Percentiles rank a stretch among this genome's conserved stretches.
Evolutionary conservation across 2,888 invertebrate genomes (phyloP).

Genomic region (Leptinotarsa haldemani): DNA sequence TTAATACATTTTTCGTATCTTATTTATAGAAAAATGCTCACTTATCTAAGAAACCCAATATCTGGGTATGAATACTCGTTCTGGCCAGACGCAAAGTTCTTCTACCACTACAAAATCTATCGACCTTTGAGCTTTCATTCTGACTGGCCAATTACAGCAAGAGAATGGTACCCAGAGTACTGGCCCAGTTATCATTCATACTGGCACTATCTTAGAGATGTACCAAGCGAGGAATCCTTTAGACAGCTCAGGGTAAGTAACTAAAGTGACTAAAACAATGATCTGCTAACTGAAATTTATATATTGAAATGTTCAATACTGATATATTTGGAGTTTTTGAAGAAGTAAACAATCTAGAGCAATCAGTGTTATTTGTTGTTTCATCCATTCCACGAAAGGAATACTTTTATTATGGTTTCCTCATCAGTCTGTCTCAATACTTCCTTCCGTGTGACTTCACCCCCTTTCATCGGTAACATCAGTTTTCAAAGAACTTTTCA

Average conservation of each 20-base stretch:
- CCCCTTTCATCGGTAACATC: too few species aligned
- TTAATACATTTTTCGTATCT: too few species aligned
- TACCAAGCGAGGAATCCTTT: slow-evolving; percentile 50
- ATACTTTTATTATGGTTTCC: too few species aligned
- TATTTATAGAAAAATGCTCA: slow-evolving; percentile 49
- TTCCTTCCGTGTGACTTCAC: too few species aligned
- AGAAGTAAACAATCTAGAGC: neutral
- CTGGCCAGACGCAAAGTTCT: slow-evolving; percentile 54
- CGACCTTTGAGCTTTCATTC: slow-evolving; percentile 52
- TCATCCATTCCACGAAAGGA: too few species aligned
- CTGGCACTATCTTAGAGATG: slow-evolving; percentile 51
- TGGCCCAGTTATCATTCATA: slow-evolving; percentile 53
- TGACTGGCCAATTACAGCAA: slow-evolving; percentile 52
- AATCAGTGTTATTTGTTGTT: too few species aligned
- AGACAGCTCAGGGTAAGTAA: slow-evolving; percentile 52
- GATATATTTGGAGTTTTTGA: neutral
- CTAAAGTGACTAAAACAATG: neutral
- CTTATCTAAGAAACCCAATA: slow-evolving; percentile 54
- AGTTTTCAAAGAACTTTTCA: too few species aligned
- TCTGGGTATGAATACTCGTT: slow-evolving; percentile 53
- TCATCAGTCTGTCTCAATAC: too few species aligned
- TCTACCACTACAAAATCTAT: slow-evolving; percentile 55
- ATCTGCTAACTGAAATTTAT: too few species aligned
- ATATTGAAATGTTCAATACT: too few species aligned
- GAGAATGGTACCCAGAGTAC: slow-evolving; percentile 53